phyloP scores from a whole-genome alignment of 2,113 vertebrate species.

The Grammomys dolichurus region DNA sequence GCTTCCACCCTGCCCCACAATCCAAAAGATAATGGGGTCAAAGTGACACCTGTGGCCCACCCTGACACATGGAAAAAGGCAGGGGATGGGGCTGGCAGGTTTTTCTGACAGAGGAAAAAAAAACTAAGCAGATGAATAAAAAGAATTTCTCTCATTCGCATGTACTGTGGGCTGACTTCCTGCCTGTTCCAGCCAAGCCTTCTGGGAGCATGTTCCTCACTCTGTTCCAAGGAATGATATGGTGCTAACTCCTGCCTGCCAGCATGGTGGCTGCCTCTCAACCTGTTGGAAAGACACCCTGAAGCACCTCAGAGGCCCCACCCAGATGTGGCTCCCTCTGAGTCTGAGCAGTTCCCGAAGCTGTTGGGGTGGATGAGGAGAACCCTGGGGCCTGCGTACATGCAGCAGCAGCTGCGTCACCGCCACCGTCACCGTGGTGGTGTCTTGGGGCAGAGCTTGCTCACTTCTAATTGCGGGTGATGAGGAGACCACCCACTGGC shows the following conservation, averaged over 20 bases:
- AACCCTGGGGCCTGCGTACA: background rate
- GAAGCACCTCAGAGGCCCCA: fast-evolving
- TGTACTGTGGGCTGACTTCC: fast-evolving
- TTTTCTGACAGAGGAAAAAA: background rate
- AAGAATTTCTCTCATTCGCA: background rate
- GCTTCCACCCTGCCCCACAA: too few relatives aligned
- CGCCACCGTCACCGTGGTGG: background rate
- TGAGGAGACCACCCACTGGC: constrained; percentile 68
- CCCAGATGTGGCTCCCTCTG: fast-evolving
- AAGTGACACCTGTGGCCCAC: background rate
- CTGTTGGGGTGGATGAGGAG: background rate
- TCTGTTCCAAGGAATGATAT: background rate
- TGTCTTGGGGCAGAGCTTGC: background rate
- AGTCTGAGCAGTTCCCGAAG: background rate
- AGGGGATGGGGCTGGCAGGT: fast-evolving
- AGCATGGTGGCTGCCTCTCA: background rate
- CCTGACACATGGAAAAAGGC: background rate
- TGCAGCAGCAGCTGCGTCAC: background rate
- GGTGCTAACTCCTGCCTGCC: background rate
- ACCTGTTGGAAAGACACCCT: too few relatives aligned
- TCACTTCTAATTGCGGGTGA: background rate
- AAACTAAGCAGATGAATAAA: background rate
- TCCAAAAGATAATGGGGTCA: background rate
- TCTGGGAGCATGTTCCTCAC: background rate
- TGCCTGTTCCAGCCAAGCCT: background rate